These are phyloP conservation scores for Octopus sinensis DNA, from an alignment of 1,140 invertebrate species.

Conservation along the genomic window DNA sequence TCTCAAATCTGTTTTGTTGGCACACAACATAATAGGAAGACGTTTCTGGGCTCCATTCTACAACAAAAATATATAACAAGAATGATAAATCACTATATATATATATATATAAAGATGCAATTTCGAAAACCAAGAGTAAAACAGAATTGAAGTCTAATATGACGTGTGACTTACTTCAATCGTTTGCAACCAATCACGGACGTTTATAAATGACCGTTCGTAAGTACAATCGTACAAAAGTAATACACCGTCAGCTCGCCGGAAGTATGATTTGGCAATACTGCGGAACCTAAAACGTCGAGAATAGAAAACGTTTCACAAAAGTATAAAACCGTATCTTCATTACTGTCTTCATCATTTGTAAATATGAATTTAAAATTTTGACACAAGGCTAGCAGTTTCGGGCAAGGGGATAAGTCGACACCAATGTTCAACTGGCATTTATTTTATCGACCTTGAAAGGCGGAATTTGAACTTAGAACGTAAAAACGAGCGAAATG, in stretches of 20 bases:
- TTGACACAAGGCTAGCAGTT: too few species aligned
- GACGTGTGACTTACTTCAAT: conserved; percentile 41
- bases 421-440: too few species aligned
- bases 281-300: conserved; percentile 48
- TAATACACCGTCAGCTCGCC: conserved; percentile 54
- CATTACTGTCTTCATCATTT: too few species aligned
- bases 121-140: not conserved
- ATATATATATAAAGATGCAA: too few species aligned
- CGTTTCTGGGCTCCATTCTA: conserved; percentile 52
- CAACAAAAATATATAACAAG: conserved; percentile 8
- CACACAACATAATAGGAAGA: conserved; percentile 63
- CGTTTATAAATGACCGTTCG: conserved; percentile 53
- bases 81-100: too few species aligned
- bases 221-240: conserved; percentile 55
- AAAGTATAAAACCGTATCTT: too few species aligned
- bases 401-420: too few species aligned
- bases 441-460: too few species aligned
- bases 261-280: conserved; percentile 56
- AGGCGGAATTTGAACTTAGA: too few species aligned
- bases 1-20: conserved; percentile 63
- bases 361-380: too few species aligned
- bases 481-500: too few species aligned
- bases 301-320: not conserved
- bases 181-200: conserved; percentile 54
- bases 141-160: too few species aligned